Conservation (phyloP, 2,113 vertebrate species). For the Plotosus lineatus region DNA sequence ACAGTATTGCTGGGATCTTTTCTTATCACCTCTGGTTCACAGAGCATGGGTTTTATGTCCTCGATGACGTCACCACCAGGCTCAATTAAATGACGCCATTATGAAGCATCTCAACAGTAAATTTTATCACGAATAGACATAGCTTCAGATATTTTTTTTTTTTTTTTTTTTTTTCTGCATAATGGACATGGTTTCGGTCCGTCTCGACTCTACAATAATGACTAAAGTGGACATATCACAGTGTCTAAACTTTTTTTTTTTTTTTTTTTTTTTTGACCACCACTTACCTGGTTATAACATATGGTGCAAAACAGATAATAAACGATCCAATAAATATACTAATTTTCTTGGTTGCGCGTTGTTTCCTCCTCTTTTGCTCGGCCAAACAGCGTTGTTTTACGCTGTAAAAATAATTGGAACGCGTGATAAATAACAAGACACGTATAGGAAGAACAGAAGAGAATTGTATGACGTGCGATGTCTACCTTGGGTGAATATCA, state of each 20-base stretch:
- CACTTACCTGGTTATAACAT: slow-evolving; percentile 68
- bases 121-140: background rate
- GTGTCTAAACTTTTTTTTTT: background rate
- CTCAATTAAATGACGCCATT: slow-evolving; percentile 35
- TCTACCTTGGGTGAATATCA: slow-evolving; percentile 84
- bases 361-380: slow-evolving; percentile 79
- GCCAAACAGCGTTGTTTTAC: slow-evolving; percentile 80
- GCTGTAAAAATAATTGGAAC: slow-evolving; percentile 63
- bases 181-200: background rate
- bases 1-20: slow-evolving; percentile 19
- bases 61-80: slow-evolving; percentile 20
- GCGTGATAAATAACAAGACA: background rate
- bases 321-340: slow-evolving; percentile 86
- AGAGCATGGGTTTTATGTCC: slow-evolving; percentile 4
- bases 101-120: background rate
- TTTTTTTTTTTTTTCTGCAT: background rate
- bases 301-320: slow-evolving; percentile 82
- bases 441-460: background rate
- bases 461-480: background rate
- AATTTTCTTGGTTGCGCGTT: slow-evolving; percentile 82
- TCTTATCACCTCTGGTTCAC: slow-evolving; percentile 36
- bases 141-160: background rate
- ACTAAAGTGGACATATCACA: background rate
- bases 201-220: background rate
- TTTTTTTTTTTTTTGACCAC: background rate